These are phyloP conservation scores for Strix uralensis DNA, from an alignment of 2,113 vertebrate species.

Conservation along the genomic window DNA sequence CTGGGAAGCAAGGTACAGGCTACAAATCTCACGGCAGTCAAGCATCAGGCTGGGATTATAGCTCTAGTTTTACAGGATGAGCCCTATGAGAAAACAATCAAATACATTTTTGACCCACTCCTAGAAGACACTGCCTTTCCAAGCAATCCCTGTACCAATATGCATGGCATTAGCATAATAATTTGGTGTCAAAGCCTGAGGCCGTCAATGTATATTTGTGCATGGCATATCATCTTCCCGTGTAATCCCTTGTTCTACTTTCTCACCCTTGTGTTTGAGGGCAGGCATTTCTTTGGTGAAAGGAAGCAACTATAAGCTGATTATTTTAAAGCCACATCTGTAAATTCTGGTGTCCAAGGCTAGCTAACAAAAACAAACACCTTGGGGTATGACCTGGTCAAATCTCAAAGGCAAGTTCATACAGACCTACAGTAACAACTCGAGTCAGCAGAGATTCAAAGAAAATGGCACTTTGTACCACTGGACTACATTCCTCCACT, in stretches of 20 bases:
- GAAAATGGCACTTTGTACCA: background rate
- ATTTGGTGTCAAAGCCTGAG: background rate
- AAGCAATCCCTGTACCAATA: background rate
- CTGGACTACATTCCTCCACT: background rate
- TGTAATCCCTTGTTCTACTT: conserved; percentile 24
- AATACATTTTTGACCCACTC: background rate
- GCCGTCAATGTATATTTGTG: background rate
- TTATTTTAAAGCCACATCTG: background rate
- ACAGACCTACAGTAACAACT: background rate
- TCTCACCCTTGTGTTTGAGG: background rate
- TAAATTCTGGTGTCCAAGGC: background rate
- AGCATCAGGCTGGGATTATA: background rate
- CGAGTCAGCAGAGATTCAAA: background rate
- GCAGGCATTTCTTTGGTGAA: background rate
- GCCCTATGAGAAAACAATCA: background rate
- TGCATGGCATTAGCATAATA: background rate
- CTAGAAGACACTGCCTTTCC: background rate
- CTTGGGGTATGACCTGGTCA: background rate
- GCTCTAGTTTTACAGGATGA: background rate
- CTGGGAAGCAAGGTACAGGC: background rate
- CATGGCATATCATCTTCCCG: background rate
- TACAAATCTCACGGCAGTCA: background rate
- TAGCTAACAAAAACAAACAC: background rate
- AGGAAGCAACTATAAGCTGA: background rate
- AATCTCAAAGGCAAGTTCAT: background rate